A percentile compares a stretch with the other conserved stretches of the same genome.
Evolutionary conservation across 37 sponge, comb jelly and placozoan species (phyloP).

Genomic region (Beroe forskalii): DNA sequence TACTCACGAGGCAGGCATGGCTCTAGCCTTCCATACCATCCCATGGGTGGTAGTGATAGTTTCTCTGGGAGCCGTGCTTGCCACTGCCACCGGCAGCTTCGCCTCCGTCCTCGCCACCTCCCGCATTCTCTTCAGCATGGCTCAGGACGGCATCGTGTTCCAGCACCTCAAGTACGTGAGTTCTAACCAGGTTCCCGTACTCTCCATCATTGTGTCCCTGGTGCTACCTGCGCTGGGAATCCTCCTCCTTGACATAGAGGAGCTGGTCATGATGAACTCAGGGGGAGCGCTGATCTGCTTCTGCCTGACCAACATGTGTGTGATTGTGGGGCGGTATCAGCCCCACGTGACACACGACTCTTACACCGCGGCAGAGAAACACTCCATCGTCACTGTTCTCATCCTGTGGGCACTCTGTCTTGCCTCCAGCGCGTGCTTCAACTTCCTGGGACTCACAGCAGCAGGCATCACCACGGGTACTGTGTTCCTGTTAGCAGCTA

Average conservation of each 20-base stretch:
- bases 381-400: neutral
- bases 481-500: neutral
- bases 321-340: slow-evolving; percentile 58
- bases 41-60: slow-evolving; percentile 28
- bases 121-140: slow-evolving; percentile 41
- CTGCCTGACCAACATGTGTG: slow-evolving; percentile 55
- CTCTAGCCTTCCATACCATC: neutral
- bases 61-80: slow-evolving; percentile 25
- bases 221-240: slow-evolving; percentile 36
- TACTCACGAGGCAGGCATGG: slow-evolving; percentile 16
- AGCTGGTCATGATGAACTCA: slow-evolving; percentile 64
- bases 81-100: slow-evolving; percentile 49
- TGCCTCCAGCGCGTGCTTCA: slow-evolving; percentile 17
- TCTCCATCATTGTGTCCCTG: slow-evolving; percentile 35
- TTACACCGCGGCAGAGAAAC: slow-evolving; percentile 14
- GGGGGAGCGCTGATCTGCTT: slow-evolving; percentile 47
- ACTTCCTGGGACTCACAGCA: neutral
- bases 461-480: neutral
- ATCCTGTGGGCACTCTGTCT: neutral
- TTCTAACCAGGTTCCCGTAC: slow-evolving; percentile 12
- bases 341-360: neutral
- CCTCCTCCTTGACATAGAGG: slow-evolving; percentile 49
- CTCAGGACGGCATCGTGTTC: slow-evolving; percentile 48
- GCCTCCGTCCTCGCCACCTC: slow-evolving; percentile 14
- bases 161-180: neutral